These are phyloP conservation scores for Dryobota labecula DNA, from an alignment of 2,888 invertebrate genomes.

Conservation along the genomic window DNA sequence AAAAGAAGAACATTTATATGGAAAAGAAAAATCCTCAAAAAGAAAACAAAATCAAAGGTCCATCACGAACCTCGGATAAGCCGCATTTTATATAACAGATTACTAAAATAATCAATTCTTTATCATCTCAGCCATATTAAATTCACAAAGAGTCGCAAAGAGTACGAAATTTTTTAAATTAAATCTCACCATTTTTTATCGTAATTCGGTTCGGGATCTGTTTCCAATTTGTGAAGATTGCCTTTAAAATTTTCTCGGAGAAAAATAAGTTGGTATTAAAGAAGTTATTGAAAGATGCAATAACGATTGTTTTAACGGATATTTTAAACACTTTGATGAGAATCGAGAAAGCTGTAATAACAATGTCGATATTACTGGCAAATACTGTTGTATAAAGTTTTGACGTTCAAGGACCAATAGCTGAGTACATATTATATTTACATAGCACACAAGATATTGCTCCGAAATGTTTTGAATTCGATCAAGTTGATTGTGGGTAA, in stretches of 20 bases:
- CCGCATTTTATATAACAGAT: conserved; percentile 50
- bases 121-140: conserved; percentile 63
- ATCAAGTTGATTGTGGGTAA: conserved; percentile 30
- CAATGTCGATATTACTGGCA: conserved; percentile 1
- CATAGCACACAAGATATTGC: conserved; percentile 22
- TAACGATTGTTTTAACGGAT: conserved; percentile 30
- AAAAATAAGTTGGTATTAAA: conserved; percentile 48
- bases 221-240: conserved; percentile 61
- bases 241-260: conserved; percentile 35
- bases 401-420: not conserved
- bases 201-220: conserved; percentile 43
- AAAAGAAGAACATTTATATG: not conserved
- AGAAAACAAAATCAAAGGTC: conserved; percentile 23
- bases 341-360: not conserved
- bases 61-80: conserved; percentile 16
- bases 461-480: conserved; percentile 29
- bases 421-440: conserved; percentile 6
- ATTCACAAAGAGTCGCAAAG: conserved; percentile 55
- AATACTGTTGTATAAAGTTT: conserved; percentile 18
- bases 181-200: conserved; percentile 63
- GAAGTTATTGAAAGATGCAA: conserved; percentile 53
- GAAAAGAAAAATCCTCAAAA: not conserved
- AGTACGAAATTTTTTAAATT: conserved; percentile 63
- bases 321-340: conserved; percentile 12
- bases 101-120: conserved; percentile 54